Percentiles rank a stretch among this genome's conserved stretches.
These are phyloP conservation scores for Oophaga sylvatica DNA, from an alignment of 2,797 vertebrate genomes.

Conservation along the genomic window DNA sequence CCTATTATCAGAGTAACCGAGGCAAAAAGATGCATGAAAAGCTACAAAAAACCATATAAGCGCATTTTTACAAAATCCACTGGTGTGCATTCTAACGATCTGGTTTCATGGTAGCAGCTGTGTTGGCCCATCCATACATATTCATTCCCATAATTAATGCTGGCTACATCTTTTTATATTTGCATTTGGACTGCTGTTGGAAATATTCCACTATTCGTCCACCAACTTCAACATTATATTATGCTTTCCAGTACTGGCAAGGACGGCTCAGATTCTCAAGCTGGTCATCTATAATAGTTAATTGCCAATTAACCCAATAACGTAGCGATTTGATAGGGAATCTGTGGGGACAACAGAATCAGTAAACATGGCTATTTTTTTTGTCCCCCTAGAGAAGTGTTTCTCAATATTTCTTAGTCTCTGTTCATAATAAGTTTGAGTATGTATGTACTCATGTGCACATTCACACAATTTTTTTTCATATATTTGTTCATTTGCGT, in stretches of 20 bases:
- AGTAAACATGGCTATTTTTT: not conserved
- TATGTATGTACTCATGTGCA: not conserved
- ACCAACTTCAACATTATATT: not conserved
- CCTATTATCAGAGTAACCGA: too few relatives aligned
- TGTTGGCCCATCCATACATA: not conserved
- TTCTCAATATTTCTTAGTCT: not conserved
- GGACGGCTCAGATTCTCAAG: not conserved
- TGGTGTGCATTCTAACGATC: not conserved
- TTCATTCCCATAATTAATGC: not conserved
- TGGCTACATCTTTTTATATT: constrained; percentile 6
- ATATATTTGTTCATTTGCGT: too few relatives aligned
- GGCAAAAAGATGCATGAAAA: not conserved
- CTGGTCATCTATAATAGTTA: not conserved
- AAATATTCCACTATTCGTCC: not conserved
- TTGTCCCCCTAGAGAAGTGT: not conserved
- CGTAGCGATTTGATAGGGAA: not conserved
- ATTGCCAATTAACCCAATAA: not conserved
- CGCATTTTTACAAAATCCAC: not conserved
- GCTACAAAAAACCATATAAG: not conserved
- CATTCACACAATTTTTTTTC: too few relatives aligned
- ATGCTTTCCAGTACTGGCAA: not conserved
- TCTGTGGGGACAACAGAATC: not conserved
- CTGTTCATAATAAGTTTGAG: not conserved
- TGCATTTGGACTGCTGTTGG: not conserved
- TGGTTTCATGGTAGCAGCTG: not conserved